A percentile compares a stretch with the other conserved stretches of the same genome.
These are phyloP conservation scores for Hormaphis cornu DNA, from an alignment of 1,140 invertebrate species.

Conservation along the genomic window DNA sequence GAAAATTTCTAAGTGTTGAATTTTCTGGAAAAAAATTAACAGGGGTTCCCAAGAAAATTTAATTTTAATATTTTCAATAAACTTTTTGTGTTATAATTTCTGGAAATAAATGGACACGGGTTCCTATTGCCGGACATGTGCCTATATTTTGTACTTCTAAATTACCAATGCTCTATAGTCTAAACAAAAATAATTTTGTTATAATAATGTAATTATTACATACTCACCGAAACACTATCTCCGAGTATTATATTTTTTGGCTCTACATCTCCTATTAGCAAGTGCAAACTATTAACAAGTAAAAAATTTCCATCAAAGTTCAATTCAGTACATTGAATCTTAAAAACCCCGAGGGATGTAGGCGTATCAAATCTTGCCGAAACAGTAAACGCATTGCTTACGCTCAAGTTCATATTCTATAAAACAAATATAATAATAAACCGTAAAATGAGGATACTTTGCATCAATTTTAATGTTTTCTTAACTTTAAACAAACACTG, in stretches of 20 bases:
- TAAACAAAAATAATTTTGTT: too few species aligned
- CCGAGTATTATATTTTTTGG: slow-evolving; percentile 12
- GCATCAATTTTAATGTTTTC: background rate
- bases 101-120: too few species aligned
- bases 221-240: slow-evolving; percentile 25
- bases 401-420: background rate
- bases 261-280: slow-evolving; percentile 8
- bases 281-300: slow-evolving; percentile 27
- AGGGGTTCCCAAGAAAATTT: too few species aligned
- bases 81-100: too few species aligned
- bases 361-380: background rate
- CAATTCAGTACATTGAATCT: slow-evolving; percentile 9
- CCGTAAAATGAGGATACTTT: background rate
- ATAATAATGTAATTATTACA: background rate
- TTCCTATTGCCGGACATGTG: too few species aligned
- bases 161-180: too few species aligned
- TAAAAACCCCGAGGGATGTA: background rate
- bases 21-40: too few species aligned
- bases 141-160: too few species aligned
- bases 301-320: slow-evolving; percentile 20
- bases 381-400: background rate
- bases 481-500: background rate
- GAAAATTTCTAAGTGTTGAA: too few species aligned
- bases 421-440: background rate
- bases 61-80: too few species aligned